Evolutionary conservation across 2,113 vertebrate species (phyloP).

Genomic region (Eptesicus fuscus): DNA sequence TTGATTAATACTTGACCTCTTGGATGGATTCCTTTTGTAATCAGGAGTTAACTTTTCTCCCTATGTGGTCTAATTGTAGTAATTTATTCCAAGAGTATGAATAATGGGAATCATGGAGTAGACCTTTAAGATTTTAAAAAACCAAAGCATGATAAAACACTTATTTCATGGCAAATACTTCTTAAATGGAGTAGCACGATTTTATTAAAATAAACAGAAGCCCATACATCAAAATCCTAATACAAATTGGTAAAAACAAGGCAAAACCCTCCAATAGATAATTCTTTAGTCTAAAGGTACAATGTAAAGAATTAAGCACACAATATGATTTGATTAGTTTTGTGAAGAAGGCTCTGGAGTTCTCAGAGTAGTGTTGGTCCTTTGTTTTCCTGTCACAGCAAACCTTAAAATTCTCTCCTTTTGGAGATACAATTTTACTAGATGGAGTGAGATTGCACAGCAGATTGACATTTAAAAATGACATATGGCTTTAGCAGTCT

Average conservation of each 20-base stretch:
- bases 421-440: constrained; percentile 67
- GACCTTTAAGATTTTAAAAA: constrained; percentile 62
- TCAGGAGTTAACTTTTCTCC: constrained; percentile 72
- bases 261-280: background rate
- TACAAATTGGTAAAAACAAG: constrained; percentile 50
- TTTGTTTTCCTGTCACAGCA: constrained; percentile 25
- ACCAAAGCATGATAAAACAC: constrained; percentile 67
- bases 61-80: constrained; percentile 70
- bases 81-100: constrained; percentile 58
- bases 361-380: constrained; percentile 36
- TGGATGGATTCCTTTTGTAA: constrained; percentile 68
- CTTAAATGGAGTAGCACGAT: constrained; percentile 63
- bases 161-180: constrained; percentile 75
- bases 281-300: constrained; percentile 55
- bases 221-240: constrained; percentile 51
- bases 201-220: constrained; percentile 71
- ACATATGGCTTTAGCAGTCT: constrained; percentile 76
- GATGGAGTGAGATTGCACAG: constrained; percentile 38
- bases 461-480: constrained; percentile 65
- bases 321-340: constrained; percentile 56
- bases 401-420: constrained; percentile 54
- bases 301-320: constrained; percentile 50
- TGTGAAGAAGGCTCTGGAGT: constrained; percentile 35
- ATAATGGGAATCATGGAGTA: constrained; percentile 56
- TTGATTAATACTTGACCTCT: constrained; percentile 69